Percentiles rank a stretch among this genome's conserved stretches.
These are phyloP conservation scores for Papilio aristodemus DNA, from an alignment of 1,140 invertebrate species.

Conservation along the genomic window DNA sequence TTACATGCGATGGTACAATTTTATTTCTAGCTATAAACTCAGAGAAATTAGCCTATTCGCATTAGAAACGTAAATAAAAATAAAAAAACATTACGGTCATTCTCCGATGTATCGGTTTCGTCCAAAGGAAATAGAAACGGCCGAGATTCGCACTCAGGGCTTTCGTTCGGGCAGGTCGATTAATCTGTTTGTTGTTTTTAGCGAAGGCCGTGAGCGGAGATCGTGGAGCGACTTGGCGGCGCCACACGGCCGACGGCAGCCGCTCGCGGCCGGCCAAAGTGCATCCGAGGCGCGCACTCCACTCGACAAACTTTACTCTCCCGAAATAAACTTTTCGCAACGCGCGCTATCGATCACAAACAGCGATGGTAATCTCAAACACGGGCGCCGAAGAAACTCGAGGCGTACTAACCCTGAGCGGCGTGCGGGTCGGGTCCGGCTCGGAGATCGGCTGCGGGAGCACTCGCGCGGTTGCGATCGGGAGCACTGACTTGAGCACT, in stretches of 20 bases:
- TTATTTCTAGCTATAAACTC: constrained; percentile 73
- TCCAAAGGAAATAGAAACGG: constrained; percentile 51
- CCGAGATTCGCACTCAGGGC: constrained; percentile 57
- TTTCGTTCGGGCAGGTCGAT: constrained; percentile 70
- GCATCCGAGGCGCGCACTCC: constrained; percentile 74
- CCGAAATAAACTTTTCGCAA: constrained; percentile 75
- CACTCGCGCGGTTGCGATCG: constrained; percentile 73
- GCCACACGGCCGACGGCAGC: constrained; percentile 71
- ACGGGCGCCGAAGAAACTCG: constrained; percentile 47
- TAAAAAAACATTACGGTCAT: constrained; percentile 56
- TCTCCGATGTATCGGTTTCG: constrained; percentile 47
- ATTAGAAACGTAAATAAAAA: constrained; percentile 67
- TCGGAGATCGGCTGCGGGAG: constrained; percentile 70
- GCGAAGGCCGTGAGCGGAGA: constrained; percentile 66
- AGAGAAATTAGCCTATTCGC: constrained; percentile 68
- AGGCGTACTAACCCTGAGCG: constrained; percentile 74
- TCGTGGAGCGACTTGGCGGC: constrained; percentile 72
- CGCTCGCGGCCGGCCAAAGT: constrained; percentile 74
- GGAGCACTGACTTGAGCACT: constrained; percentile 80
- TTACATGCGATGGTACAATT: constrained; percentile 78
- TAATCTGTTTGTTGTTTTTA: constrained; percentile 80
- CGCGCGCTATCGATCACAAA: constrained; percentile 64
- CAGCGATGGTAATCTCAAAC: constrained; percentile 45
- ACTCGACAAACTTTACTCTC: constrained; percentile 73
- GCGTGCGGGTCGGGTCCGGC: constrained; percentile 70